Evolutionary conservation across 37 sponge, comb jelly and placozoan genomes (phyloP), one percentile per base, ranked within the genome.

Genomic region (Beroe forskalii): DNA sequence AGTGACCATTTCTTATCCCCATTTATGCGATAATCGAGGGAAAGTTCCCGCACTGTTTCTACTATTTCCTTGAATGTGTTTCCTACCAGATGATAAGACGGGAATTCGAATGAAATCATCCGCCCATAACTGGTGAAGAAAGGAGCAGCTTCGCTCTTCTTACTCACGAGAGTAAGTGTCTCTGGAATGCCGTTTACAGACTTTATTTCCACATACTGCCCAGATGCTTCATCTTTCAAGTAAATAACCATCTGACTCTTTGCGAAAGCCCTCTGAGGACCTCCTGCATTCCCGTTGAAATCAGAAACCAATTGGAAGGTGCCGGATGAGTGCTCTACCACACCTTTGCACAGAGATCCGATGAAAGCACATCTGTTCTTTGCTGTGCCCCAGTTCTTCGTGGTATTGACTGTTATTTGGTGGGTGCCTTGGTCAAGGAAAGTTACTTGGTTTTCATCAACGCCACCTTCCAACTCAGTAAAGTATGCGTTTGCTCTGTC

Each of bases 401-500:
- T 28, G 40, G 19, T 27, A 32, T 72, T 22, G 22, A 4, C 8
- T 4, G 40, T 27, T 6, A 72, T 37, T 33, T 27, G 28, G 40
- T 37, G 6, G 6, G 19, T 72, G 40, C 28, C 40, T 27, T 12
- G 6, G 3, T 72, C 76, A 6, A 72, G 6, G 3, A 72, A 72
- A 8, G 27, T 27, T 22, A 72, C 40, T 33, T 3, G 6, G 27
- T 33, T 38, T 22, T 72, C 76, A 31, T 37, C 40, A 4, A 72
- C 37, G 6, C 40, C 40, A 72, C 40, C 40, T 6, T 72, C 76
- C 27, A 32, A 17, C 22, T 72, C 40, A 20, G 37, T 72, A 22
- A 38, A 72, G 22, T 72, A 72, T 4, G 76, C 76, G 22, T 72
- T 72, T 27, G 76, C 76, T 72, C 76, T 31, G 40, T 72, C 76